Evolutionary conservation across 1,140 invertebrate species (phyloP), one percentile per base, ranked within the genome.

Genomic region (Bombus confusus): DNA sequence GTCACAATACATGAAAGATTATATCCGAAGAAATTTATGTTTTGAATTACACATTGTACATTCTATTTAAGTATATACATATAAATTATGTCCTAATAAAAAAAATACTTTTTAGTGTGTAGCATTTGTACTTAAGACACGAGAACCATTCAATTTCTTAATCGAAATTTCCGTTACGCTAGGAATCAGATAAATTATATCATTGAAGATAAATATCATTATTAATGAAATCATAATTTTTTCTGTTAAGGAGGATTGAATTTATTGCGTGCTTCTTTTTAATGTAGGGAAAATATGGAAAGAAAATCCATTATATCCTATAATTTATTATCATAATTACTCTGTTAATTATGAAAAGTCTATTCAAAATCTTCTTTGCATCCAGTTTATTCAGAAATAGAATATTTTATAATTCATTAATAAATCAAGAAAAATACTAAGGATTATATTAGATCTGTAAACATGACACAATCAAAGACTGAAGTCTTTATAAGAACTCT

Each of bases 51-150:
- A 88, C 62, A 85, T 73, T 90, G 86, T 92, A 92, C 80, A 92
- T 91, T 93, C 91, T 92, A 92, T 93, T 93, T 91, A 91, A 92
- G 74, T 71, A 86, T 85, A 85, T 80, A 84, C 64, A 88, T 73
- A 89, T 82, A 86, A 62, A 86, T 87, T 86, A 87, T 72, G 73
- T 92, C 72, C 62, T 87, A 86, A 85, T 77, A 80, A 86, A 79
- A 85, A 86, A 79, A 85, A 80, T 91, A 90, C 91, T 88, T 88
- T 85, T 39, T 91, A 91, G 83, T 80, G 77, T 71, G 62, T 91
- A 92, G 77, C 62, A 71, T 88, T 92, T 92, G 62, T 89, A 92
- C 80, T 85, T 88, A 82, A 72, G 80, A 92, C 75, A 68, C 18
- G n/a, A 83, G 13, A 86, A 72, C 10, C 59, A 80, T 83, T 74